phyloP scores from a whole-genome alignment of 2,888 invertebrate species.

The Pollenia griseotomentosa region DNA sequence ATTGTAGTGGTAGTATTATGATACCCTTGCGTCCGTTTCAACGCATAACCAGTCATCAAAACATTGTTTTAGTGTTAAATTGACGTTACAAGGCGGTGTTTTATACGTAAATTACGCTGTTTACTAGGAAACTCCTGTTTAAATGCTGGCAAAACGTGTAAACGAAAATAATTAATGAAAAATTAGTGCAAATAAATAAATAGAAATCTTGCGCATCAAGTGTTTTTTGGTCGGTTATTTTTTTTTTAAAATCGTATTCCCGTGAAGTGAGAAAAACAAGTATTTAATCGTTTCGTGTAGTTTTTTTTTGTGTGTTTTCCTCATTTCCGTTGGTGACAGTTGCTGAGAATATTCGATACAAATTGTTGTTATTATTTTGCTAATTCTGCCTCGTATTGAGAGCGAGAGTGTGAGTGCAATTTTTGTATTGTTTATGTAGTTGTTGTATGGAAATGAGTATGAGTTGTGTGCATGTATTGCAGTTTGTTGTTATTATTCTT shows the following conservation, averaged over 20 bases:
- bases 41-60: conserved; percentile 71
- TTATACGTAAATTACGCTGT: conserved; percentile 68
- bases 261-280: conserved; percentile 43
- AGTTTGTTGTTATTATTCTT: conserved; percentile 68
- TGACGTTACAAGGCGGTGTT: conserved; percentile 82
- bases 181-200: conserved; percentile 63
- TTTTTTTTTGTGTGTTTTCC: conserved; percentile 48
- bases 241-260: conserved; percentile 40
- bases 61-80: conserved; percentile 81
- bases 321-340: conserved; percentile 63
- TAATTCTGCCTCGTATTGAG: conserved; percentile 35
- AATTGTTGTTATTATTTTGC: conserved; percentile 66
- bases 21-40: conserved; percentile 75
- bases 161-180: conserved; percentile 59
- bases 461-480: conserved; percentile 29
- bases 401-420: conserved; percentile 69
- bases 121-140: conserved; percentile 44
- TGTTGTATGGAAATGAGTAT: conserved; percentile 19
- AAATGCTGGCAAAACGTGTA: conserved; percentile 35
- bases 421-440: conserved; percentile 38
- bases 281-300: conserved; percentile 56
- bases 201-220: conserved; percentile 69
- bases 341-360: conserved; percentile 70
- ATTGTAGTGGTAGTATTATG: conserved; percentile 72
- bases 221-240: conserved; percentile 55